phyloP scores from a whole-genome alignment of 1,140 invertebrate species.

The Adoxophyes honmai region DNA sequence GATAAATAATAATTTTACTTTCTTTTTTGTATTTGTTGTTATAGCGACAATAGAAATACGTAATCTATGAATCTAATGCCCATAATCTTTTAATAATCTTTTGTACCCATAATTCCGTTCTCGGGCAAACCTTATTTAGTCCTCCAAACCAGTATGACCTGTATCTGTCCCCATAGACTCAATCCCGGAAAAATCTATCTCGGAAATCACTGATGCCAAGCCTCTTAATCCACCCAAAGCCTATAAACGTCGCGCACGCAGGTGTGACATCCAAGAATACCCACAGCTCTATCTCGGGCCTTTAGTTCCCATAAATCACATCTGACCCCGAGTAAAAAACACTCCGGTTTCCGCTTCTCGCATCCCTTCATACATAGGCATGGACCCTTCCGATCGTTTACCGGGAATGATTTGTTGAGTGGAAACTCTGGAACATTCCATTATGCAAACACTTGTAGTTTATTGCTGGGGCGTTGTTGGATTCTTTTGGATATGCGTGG shows the following conservation, averaged over 20 bases:
- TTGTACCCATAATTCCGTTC: no score
- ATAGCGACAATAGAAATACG: no score
- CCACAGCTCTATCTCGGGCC: slow-evolving; percentile 2
- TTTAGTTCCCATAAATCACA: not conserved
- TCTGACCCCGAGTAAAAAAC: slow-evolving; percentile 12
- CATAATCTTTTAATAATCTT: no score
- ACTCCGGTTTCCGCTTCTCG: not conserved
- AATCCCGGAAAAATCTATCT: no score
- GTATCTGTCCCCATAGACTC: no score
- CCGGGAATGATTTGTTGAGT: slow-evolving; percentile 13
- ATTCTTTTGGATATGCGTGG: not conserved
- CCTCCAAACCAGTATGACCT: no score
- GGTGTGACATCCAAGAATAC: not conserved
- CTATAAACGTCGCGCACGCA: not conserved
- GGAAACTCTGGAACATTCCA: slow-evolving; percentile 1
- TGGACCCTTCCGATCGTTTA: slow-evolving; percentile 14
- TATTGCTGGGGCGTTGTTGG: not conserved
- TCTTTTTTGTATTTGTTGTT: no score
- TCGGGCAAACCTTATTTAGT: no score
- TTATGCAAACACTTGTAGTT: slow-evolving; percentile 14
- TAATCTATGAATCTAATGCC: no score
- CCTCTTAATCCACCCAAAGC: not conserved
- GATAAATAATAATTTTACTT: no score
- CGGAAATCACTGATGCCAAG: slow-evolving; percentile 5
- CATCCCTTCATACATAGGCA: slow-evolving; percentile 10